phyloP scores from a whole-genome alignment of 2,113 vertebrate genomes.

The Proteles cristata region DNA sequence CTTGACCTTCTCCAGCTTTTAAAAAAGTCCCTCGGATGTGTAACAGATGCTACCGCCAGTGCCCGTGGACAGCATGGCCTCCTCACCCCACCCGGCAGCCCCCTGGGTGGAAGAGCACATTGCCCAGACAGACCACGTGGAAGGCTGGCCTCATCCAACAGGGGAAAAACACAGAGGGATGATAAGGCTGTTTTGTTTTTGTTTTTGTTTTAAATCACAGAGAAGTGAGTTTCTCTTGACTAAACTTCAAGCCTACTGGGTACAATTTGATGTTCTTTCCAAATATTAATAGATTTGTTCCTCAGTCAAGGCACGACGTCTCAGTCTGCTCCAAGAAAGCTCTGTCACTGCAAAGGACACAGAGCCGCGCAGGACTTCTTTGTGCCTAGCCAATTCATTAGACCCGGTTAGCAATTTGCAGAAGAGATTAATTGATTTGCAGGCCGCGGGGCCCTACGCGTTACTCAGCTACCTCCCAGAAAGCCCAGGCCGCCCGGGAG shows the following conservation, averaged over 20 bases:
- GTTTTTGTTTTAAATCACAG: background rate
- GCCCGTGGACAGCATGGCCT: accelerated
- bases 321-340: background rate
- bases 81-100: background rate
- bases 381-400: slow-evolving; percentile 51
- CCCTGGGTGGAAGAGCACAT: too few species aligned
- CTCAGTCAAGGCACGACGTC: background rate
- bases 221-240: slow-evolving; percentile 53
- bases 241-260: slow-evolving; percentile 53
- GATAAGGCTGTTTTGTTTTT: background rate
- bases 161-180: background rate
- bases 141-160: background rate
- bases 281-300: slow-evolving; percentile 64
- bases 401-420: slow-evolving; percentile 18
- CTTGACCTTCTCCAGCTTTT: background rate
- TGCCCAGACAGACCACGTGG: accelerated
- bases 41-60: too few species aligned
- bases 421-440: slow-evolving; percentile 57
- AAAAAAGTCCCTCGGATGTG: background rate
- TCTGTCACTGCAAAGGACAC: slow-evolving; percentile 21
- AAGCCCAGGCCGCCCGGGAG: background rate
- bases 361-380: background rate
- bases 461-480: slow-evolving; percentile 11
- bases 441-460: background rate
- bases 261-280: slow-evolving; percentile 56